Percentiles rank a stretch among this genome's conserved stretches.
Conservation (phyloP, 1,140 invertebrate genomes). For the Hylaeus anthracinus region DNA sequence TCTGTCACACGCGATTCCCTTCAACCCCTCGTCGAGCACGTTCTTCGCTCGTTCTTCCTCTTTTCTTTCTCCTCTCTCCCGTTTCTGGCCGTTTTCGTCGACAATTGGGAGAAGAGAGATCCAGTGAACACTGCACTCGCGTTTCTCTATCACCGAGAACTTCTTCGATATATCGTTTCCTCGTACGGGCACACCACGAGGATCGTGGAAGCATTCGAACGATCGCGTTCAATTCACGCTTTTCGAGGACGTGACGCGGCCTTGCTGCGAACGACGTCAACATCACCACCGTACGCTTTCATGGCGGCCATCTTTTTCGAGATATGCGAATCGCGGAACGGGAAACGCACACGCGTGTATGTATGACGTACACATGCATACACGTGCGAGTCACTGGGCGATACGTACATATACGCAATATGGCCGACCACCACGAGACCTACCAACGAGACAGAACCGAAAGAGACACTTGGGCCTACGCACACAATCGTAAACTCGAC, state of each 20-base stretch:
- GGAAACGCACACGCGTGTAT: conserved; percentile 51
- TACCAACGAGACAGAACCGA: conserved; percentile 1
- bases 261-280: conserved; percentile 75
- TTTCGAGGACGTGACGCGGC: conserved; percentile 70
- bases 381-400: neutral
- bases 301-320: conserved; percentile 79
- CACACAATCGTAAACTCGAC: conserved; percentile 9
- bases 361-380: conserved; percentile 23
- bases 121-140: conserved; percentile 55
- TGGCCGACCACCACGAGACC: neutral
- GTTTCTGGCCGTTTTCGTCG: conserved; percentile 28
- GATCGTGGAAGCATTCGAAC: conserved; percentile 44
- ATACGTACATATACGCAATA: conserved; percentile 23
- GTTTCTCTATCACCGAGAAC: conserved; percentile 43
- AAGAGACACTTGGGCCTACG: conserved; percentile 38
- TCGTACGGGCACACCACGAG: conserved; percentile 50
- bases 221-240: conserved; percentile 65
- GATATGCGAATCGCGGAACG: conserved; percentile 63
- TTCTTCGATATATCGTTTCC: conserved; percentile 48
- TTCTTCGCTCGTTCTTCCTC: conserved; percentile 33
- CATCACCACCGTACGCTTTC: conserved; percentile 80
- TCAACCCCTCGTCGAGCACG: conserved; percentile 34
- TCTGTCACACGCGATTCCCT: conserved; percentile 34
- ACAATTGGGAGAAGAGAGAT: conserved; percentile 38
- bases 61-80: conserved; percentile 32